phyloP scores from a whole-genome alignment of 2,113 vertebrate species.

The Bambusicola thoracicus region DNA sequence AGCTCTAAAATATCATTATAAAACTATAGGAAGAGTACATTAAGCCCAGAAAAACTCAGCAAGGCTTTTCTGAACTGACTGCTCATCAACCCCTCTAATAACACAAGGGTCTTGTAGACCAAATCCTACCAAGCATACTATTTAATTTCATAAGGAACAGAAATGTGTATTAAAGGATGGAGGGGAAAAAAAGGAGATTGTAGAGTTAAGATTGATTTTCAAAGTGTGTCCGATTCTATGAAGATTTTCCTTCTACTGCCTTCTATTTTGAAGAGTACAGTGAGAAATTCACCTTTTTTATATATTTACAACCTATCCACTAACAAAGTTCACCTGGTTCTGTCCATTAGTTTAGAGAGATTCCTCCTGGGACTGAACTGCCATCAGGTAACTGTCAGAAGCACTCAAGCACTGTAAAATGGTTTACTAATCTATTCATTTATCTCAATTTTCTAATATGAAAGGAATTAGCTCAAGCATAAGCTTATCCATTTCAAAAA shows the following conservation, averaged over 20 bases:
- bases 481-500: not conserved
- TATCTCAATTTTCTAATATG: not conserved
- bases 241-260: not conserved
- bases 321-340: not conserved
- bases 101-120: not conserved
- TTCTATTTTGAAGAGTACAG: not conserved
- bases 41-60: not conserved
- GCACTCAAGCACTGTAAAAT: not conserved
- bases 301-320: not conserved
- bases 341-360: not conserved
- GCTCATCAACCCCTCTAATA: not conserved
- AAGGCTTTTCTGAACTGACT: not conserved
- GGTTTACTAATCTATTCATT: not conserved
- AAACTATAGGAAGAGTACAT: not conserved
- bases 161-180: not conserved
- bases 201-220: not conserved
- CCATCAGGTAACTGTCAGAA: not conserved
- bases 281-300: not conserved
- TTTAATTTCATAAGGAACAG: not conserved
- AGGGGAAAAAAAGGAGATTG: not conserved
- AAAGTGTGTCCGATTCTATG: not conserved
- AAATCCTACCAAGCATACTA: not conserved
- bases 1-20: not conserved
- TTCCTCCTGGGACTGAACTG: not conserved
- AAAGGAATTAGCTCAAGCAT: not conserved